Evolutionary conservation across 2,888 invertebrate genomes (phyloP).

Genomic region (Andrena camellia): DNA sequence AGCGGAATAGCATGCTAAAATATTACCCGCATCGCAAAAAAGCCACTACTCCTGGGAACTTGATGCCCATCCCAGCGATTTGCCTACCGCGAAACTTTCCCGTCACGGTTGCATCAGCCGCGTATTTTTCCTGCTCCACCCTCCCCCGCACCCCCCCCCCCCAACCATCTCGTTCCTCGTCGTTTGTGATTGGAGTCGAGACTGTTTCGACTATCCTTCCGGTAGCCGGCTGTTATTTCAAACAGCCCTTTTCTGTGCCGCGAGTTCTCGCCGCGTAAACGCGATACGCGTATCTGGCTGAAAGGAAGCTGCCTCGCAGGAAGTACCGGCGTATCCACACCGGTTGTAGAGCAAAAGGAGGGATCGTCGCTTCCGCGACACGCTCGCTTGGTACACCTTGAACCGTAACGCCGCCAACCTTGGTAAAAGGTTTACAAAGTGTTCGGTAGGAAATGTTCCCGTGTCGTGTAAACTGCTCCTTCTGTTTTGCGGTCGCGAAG

Average conservation of each 20-base stretch:
- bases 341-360: slow-evolving; percentile 56
- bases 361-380: slow-evolving; percentile 17
- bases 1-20: slow-evolving; percentile 73
- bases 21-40: slow-evolving; percentile 77
- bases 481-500: too few species aligned
- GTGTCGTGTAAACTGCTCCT: background rate
- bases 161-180: slow-evolving; percentile 12
- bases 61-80: slow-evolving; percentile 57
- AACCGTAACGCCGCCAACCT: background rate
- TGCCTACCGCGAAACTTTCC: slow-evolving; percentile 54
- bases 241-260: slow-evolving; percentile 65
- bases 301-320: slow-evolving; percentile 61
- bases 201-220: slow-evolving; percentile 66
- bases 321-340: slow-evolving; percentile 62
- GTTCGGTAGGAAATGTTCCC: background rate
- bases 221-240: slow-evolving; percentile 73
- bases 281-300: slow-evolving; percentile 59
- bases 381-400: background rate
- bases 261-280: slow-evolving; percentile 59
- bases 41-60: slow-evolving; percentile 74
- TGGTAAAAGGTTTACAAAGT: slow-evolving; percentile 3
- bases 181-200: slow-evolving; percentile 66
- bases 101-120: slow-evolving; percentile 42
- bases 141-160: background rate
- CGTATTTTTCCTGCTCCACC: background rate